Conservation (phyloP, 2,113 vertebrate genomes). For the Cochlearius cochlearius region DNA sequence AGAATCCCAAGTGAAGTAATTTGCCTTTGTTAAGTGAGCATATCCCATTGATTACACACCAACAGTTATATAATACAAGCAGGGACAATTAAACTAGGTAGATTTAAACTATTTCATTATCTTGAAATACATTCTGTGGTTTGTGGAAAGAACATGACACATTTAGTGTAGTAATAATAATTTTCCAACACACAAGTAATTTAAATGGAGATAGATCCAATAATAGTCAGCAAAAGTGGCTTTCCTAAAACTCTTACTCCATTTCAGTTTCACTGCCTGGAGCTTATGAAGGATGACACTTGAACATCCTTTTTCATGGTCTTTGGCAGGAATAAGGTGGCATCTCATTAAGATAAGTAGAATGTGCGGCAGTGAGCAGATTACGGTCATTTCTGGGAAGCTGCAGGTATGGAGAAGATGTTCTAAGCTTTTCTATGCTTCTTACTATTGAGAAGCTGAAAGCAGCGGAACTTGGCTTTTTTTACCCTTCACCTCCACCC, state of each 20-base stretch:
- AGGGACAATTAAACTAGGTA: constrained; percentile 4
- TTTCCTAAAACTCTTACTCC: neutral
- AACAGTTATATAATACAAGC: neutral
- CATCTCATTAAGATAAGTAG: neutral
- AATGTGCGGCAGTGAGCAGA: neutral
- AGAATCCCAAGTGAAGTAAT: neutral
- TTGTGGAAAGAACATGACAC: neutral
- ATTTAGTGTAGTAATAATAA: constrained; percentile 16
- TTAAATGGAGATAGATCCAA: constrained; percentile 7
- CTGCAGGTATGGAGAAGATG: neutral
- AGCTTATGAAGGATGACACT: constrained; percentile 15
- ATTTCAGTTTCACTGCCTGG: neutral
- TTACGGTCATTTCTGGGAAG: neutral
- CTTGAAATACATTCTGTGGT: neutral
- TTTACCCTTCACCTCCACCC: neutral
- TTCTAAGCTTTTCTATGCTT: neutral
- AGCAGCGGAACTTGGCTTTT: neutral
- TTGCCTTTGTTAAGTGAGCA: neutral
- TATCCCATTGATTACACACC: neutral
- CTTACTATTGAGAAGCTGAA: neutral
- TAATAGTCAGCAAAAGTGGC: neutral
- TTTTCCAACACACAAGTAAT: constrained; percentile 24
- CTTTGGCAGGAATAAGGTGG: neutral
- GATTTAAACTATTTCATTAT: constrained; percentile 1
- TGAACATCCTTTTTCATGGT: neutral